phyloP scores from a whole-genome alignment of 2,797 vertebrate species.

The Myotis planiceps region DNA sequence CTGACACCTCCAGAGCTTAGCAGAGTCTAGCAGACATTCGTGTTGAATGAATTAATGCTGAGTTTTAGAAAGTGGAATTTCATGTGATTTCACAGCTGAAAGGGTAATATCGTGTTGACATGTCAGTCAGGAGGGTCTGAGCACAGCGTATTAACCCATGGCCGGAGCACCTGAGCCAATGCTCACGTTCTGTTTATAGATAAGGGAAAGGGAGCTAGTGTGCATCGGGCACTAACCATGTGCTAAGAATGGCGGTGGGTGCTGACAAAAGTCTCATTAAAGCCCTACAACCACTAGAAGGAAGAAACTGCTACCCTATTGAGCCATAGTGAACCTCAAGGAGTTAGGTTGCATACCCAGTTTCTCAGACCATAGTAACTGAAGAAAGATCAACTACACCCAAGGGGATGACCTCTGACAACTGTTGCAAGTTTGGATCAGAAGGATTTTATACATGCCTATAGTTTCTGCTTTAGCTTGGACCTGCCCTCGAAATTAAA shows the following conservation, averaged over 20 bases:
- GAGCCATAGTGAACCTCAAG: background rate
- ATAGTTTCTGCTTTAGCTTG: background rate
- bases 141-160: background rate
- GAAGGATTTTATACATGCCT: background rate
- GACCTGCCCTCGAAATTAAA: background rate
- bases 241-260: background rate
- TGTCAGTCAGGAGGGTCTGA: background rate
- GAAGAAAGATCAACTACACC: background rate
- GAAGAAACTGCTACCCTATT: background rate
- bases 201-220: background rate
- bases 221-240: background rate
- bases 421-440: background rate
- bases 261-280: background rate
- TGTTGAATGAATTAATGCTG: background rate
- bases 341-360: background rate
- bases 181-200: background rate
- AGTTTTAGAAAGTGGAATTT: slow-evolving; percentile 5
- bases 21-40: background rate
- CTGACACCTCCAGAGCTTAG: background rate
- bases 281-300: background rate
- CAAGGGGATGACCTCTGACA: background rate
- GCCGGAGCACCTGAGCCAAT: background rate
- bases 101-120: background rate
- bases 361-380: background rate
- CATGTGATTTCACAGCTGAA: background rate